Conservation (phyloP, 2,888 invertebrate species). For the Ischnura elegans region DNA sequence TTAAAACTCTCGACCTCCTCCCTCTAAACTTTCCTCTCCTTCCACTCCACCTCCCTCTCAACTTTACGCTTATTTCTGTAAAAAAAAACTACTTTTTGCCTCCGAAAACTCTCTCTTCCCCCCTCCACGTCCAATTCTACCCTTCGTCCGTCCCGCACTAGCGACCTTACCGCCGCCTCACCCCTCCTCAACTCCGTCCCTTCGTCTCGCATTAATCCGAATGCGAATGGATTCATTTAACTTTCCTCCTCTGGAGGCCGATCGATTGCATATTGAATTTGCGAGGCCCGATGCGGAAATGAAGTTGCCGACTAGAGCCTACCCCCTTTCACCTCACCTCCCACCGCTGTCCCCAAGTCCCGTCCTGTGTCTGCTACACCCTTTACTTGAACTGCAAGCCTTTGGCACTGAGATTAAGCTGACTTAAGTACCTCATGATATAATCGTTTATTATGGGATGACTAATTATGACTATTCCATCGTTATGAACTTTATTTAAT, state of each 20-base stretch:
- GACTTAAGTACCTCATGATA: no score
- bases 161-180: background rate
- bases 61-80: slow-evolving; percentile 2
- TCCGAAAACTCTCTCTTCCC: background rate
- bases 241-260: slow-evolving; percentile 24
- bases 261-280: slow-evolving; percentile 52
- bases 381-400: no score
- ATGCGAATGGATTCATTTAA: slow-evolving; percentile 48
- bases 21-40: background rate
- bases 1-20: background rate
- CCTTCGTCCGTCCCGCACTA: background rate
- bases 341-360: background rate
- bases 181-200: background rate
- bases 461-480: no score
- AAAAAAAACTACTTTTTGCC: background rate
- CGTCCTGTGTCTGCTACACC: background rate
- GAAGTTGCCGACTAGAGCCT: slow-evolving; percentile 29
- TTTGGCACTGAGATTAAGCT: no score
- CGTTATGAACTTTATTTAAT: no score
- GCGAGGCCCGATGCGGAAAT: slow-evolving; percentile 42
- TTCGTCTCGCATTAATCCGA: slow-evolving; percentile 34
- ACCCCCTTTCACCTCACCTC: background rate
- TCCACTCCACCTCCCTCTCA: background rate
- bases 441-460: no score
- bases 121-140: background rate